Conservation (phyloP, 2,888 invertebrate genomes). For the Lymantria monacha region DNA sequence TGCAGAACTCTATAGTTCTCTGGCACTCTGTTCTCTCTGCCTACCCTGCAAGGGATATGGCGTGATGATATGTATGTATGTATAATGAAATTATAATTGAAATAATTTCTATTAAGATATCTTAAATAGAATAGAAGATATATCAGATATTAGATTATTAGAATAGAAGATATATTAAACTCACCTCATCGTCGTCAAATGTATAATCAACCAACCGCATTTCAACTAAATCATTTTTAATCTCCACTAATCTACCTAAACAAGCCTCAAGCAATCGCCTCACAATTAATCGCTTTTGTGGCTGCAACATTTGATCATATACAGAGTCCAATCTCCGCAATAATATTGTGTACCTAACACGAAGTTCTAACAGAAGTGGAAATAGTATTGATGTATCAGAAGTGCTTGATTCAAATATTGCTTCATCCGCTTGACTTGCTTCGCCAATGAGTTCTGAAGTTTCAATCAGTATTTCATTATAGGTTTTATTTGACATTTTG, state of each 20-base stretch:
- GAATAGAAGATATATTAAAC: slow-evolving; percentile 3
- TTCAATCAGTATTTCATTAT: slow-evolving; percentile 85
- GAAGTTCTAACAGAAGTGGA: slow-evolving; percentile 85
- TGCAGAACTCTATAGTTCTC: too few species aligned
- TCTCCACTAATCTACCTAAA: slow-evolving; percentile 91
- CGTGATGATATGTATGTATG: too few species aligned
- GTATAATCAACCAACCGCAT: slow-evolving; percentile 93
- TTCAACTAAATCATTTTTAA: slow-evolving; percentile 94
- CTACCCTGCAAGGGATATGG: too few species aligned
- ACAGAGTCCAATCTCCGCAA: slow-evolving; percentile 89
- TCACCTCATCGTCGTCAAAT: slow-evolving; percentile 88
- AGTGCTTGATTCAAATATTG: slow-evolving; percentile 82
- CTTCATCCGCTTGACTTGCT: slow-evolving; percentile 83
- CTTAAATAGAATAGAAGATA: too few species aligned
- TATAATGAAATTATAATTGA: too few species aligned
- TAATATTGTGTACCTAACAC: slow-evolving; percentile 90
- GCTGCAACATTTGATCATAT: slow-evolving; percentile 95
- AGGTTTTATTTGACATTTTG: slow-evolving; percentile 88
- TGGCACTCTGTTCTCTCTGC: too few species aligned
- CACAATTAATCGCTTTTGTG: slow-evolving; percentile 93
- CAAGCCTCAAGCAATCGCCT: slow-evolving; percentile 87
- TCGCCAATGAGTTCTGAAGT: slow-evolving; percentile 80
- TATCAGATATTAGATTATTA: too few species aligned
- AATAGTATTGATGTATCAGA: slow-evolving; percentile 84
- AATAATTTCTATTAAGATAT: too few species aligned